phyloP scores from a whole-genome alignment of 2,888 invertebrate genomes.

The Andrena haemorrhoa region DNA sequence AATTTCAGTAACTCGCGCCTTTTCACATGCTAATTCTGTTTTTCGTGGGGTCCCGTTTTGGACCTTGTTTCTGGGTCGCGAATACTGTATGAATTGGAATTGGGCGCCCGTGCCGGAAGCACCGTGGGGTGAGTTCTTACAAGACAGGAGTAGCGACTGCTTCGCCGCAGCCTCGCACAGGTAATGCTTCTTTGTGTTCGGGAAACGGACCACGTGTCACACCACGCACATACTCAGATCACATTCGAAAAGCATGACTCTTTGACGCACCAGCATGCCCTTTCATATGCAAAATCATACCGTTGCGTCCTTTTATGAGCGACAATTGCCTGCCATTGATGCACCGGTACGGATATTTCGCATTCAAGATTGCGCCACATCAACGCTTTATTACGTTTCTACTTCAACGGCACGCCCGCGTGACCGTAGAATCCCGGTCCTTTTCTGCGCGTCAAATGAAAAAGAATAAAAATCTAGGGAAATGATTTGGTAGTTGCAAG shows the following conservation, averaged over 20 bases:
- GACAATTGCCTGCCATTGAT: conserved; percentile 21
- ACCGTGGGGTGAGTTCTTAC: not conserved
- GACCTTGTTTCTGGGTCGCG: not conserved
- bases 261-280: not conserved
- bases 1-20: not conserved
- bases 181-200: not conserved
- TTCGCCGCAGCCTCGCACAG: not conserved
- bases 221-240: not conserved
- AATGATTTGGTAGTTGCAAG: no score
- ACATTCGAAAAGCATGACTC: conserved; percentile 8
- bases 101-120: not conserved
- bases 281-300: conserved; percentile 36
- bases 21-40: not conserved
- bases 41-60: no score
- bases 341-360: conserved; percentile 7
- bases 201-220: not conserved
- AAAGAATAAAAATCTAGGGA: not conserved
- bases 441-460: not conserved
- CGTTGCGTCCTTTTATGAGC: conserved; percentile 3
- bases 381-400: not conserved
- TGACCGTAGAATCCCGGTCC: not conserved
- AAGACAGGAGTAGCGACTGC: no score
- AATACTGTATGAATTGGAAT: conserved; percentile 8
- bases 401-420: not conserved
- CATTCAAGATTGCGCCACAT: conserved; percentile 16